Conservation (phyloP, 1,140 invertebrate genomes). For the Drosophila varians region DNA sequence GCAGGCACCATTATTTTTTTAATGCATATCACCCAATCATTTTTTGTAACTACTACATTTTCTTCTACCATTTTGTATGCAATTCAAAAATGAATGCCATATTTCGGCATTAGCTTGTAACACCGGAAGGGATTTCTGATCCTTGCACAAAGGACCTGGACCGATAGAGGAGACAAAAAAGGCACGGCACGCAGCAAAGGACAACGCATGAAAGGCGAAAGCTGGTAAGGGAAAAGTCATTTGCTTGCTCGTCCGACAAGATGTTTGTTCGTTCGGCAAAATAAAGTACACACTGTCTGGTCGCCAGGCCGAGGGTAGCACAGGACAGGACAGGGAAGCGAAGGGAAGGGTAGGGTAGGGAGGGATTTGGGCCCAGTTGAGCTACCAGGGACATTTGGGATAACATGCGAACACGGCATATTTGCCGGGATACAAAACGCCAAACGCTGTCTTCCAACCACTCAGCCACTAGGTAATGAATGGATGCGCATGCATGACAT, state of each 20-base stretch:
- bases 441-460: constrained; percentile 75
- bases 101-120: constrained; percentile 21
- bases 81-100: constrained; percentile 10
- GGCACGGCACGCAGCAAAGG: constrained; percentile 53
- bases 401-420: constrained; percentile 79
- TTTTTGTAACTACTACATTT: too few species aligned
- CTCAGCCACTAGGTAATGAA: constrained; percentile 75
- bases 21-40: too few species aligned
- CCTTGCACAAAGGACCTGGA: constrained; percentile 14
- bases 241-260: constrained; percentile 82
- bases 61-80: neutral
- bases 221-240: constrained; percentile 77
- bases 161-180: constrained; percentile 26
- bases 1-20: too few species aligned
- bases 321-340: neutral
- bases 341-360: neutral
- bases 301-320: constrained; percentile 6
- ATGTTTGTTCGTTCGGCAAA: constrained; percentile 83
- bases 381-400: constrained; percentile 72
- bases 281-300: constrained; percentile 77
- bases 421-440: constrained; percentile 76
- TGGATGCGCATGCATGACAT: constrained; percentile 78
- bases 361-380: constrained; percentile 43
- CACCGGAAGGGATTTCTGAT: constrained; percentile 24
- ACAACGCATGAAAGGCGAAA: constrained; percentile 64